Conservation (phyloP, 30 jellyfish, hydroid and myxozoan species). For the Aurelia coerulea region DNA sequence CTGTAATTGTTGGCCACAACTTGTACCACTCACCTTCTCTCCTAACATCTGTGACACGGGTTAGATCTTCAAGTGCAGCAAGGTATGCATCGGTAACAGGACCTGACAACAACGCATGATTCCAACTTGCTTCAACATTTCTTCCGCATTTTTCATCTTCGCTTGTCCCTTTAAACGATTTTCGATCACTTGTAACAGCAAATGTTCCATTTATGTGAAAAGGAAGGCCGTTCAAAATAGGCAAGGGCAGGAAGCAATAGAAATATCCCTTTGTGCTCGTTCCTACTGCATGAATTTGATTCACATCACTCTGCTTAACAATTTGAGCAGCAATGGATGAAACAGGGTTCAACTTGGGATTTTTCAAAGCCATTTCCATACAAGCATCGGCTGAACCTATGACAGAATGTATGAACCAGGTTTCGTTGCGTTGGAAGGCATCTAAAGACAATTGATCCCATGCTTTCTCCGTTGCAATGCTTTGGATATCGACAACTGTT, state of each 20-base stretch:
- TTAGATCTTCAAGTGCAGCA: conserved; percentile 16
- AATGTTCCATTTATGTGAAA: conserved; percentile 84
- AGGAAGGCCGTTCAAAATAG: conserved; percentile 46
- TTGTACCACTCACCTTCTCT: conserved; percentile 31
- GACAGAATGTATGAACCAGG: conserved; percentile 31
- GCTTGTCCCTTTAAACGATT: conserved; percentile 4
- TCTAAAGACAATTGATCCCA: background rate
- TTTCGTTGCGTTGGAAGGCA: background rate
- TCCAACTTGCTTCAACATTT: conserved; percentile 30
- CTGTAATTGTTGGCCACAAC: conserved; percentile 19
- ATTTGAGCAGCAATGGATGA: conserved; percentile 44
- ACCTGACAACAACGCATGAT: conserved; percentile 20
- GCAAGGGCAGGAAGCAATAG: conserved; percentile 83
- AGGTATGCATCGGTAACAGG: conserved; percentile 34
- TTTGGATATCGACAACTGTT: background rate
- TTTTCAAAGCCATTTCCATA: conserved; percentile 32
- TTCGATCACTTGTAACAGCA: conserved; percentile 72
- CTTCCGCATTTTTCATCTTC: conserved; percentile 40
- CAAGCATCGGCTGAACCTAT: conserved; percentile 15
- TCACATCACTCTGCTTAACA: background rate
- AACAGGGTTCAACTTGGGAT: conserved; percentile 30
- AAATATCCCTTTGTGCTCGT: conserved; percentile 27
- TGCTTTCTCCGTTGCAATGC: background rate
- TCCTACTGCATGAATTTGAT: background rate
- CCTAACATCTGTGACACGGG: background rate